Evolutionary conservation across 2,113 vertebrate species (phyloP).

Genomic region (Redunca redunca): DNA sequence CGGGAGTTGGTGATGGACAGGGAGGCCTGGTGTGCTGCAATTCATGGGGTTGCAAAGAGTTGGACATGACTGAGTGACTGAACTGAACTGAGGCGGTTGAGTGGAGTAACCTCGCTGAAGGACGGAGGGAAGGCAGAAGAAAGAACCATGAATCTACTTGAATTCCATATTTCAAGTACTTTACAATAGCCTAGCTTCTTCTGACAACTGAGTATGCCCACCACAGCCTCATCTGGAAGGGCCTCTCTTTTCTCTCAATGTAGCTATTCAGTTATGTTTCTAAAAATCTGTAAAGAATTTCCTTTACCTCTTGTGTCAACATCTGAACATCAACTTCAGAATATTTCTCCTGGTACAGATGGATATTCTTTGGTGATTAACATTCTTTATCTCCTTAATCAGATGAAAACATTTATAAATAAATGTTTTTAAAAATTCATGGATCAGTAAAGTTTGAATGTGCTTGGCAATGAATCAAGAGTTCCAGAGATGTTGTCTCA

Average conservation of each 20-base stretch:
- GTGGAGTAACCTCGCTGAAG: not conserved
- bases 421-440: not conserved
- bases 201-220: not conserved
- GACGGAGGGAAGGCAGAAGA: not conserved
- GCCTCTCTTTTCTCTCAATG: not conserved
- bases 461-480: conserved; percentile 29
- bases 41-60: too few relatives aligned
- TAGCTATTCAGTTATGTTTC: not conserved
- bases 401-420: conserved; percentile 6
- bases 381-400: not conserved
- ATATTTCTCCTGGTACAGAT: not conserved
- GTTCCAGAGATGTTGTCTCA: conserved; percentile 21
- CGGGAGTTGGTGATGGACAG: too few relatives aligned
- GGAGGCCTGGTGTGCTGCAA: rapidly evolving
- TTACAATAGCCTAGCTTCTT: not conserved
- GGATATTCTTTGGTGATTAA: not conserved
- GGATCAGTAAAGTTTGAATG: conserved; percentile 19
- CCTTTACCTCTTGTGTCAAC: not conserved
- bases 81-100: too few relatives aligned
- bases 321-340: not conserved
- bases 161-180: not conserved
- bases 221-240: too few relatives aligned
- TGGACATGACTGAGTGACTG: too few relatives aligned
- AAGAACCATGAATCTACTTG: not conserved
- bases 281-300: not conserved